Evolutionary conservation across 2,113 vertebrate species (phyloP).

Genomic region (Chrysemys picta): DNA sequence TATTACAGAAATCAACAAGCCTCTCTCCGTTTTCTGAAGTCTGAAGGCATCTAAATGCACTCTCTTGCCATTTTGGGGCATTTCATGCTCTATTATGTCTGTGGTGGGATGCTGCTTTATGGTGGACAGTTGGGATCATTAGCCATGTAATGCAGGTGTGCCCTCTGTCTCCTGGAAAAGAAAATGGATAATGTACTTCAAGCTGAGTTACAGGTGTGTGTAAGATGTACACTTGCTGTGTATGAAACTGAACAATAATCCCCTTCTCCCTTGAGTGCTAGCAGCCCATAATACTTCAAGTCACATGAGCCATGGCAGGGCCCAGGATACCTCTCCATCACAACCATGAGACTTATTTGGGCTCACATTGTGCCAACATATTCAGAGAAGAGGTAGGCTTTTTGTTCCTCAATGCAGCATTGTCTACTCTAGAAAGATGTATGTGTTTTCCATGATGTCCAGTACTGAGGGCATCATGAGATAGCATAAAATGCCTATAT

Average conservation of each 20-base stretch:
- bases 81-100: not conserved
- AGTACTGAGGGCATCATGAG: not conserved
- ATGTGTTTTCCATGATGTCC: not conserved
- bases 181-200: not conserved
- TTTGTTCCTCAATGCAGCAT: not conserved
- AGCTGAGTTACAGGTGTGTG: not conserved
- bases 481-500: not conserved
- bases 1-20: too few species aligned
- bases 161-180: not conserved
- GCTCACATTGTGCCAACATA: not conserved
- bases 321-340: not conserved
- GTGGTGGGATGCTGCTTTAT: not conserved
- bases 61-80: not conserved
- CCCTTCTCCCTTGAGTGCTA: fast-evolving
- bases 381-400: not conserved
- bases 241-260: not conserved
- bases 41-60: not conserved
- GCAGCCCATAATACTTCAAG: not conserved
- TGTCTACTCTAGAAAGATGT: not conserved
- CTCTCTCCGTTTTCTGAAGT: not conserved
- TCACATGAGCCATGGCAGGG: not conserved
- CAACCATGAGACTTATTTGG: not conserved
- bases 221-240: not conserved
- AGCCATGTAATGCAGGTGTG: not conserved
- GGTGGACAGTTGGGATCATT: not conserved